Evolutionary conservation across 2,113 vertebrate species (phyloP), one percentile per base, ranked within the genome.

Genomic region (Aldabrachelys gigantea): DNA sequence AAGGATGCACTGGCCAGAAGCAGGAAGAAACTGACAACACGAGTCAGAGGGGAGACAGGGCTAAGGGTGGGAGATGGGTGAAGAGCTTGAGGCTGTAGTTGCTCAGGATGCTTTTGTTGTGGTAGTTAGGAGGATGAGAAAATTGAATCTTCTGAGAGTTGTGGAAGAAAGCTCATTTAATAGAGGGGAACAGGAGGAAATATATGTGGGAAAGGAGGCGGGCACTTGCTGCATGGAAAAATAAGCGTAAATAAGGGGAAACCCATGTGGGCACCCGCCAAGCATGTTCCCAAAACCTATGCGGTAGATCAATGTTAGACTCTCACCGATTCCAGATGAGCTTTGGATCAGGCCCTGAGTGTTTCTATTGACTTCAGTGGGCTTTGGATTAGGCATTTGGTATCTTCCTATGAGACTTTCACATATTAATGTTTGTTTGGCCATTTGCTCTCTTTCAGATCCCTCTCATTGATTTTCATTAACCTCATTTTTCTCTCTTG

Each of bases 141-240:
- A 41, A 4, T 21, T 59, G 76, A 92, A 84, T 81, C 47, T 91
- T 22, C 80, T 89, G 47, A 38, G 69, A 10, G 27, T 90, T n/a
- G 65, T 49, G 82, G 82, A 87, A 90, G 91, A 95, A 65, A 47
- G 22, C 38, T 80, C 84, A 86, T 41, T 21, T 12, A 88, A 75
- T 79, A 47, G 47, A 90, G 91, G 81, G n/a, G 38, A 92, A 92
- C 50, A 53, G 10, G 86, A 53, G 69, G 88, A 87, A 92, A 81
- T 75, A 84, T 91, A 92, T 92, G 80, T 57, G 62, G 49, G 88
- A 93, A 94, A 96, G 93, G 82, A 94, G 0, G 0, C 41, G 27
- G 82, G 76, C 76, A 95, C 86, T 89, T 76, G 82, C 21, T 87
- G 44, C 90, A 84, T 21, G 93, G 50, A 88, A 96, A 92, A 91